Evolutionary conservation across 1,140 invertebrate genomes (phyloP), one percentile per base, ranked within the genome.

Genomic region (Leptopilina boulardi): DNA sequence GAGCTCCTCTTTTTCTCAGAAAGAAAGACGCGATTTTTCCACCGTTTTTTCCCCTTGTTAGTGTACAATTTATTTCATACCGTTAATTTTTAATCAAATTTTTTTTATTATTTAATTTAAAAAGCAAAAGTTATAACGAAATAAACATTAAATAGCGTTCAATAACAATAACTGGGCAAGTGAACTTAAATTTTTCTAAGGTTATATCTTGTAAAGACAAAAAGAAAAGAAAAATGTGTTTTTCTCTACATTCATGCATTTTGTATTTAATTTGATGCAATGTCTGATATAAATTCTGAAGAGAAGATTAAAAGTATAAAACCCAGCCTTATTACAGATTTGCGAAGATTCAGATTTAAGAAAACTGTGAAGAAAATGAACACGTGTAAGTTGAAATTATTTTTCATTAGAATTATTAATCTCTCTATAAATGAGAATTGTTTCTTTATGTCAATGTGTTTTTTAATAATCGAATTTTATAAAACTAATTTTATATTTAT

Each of bases 291-390:
- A 26, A 73, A 54, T 54, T 73, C 72, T 26, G 51, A 73, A 47
- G 11, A n/a, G 23, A 5, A 66, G 26, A 23, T 15, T 13, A 51
- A 73, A 51, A 47, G 1, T 13, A 51, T 26, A 51, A 54, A 10
- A 13, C 23, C 44, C 9, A 73, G 21, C 23, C 47, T 73, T 26
- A 21, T 73, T 6, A 54, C 41, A 11, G 42, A 73, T 51, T 51
- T 73, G 6, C 42, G 72, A 30, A 47, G 21, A 73, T 80, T 83
- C 72, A 72, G 51, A 78, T 73, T 73, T 51, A 42, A 73, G 42
- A 73, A 47, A n/a, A 73, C 10, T 8, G 23, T 73, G 1, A 73
- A 73, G 18, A 73, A 73, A 47, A 73, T 73, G 72, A 73, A 54
- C 42, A 73, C 72, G 72, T 73, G 72, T 73, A 73, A 73, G 72